A percentile compares a stretch with the other conserved stretches of the same genome.
These are phyloP conservation scores for Sisyra terminalis DNA, from an alignment of 2,888 invertebrate species.

Conservation along the genomic window DNA sequence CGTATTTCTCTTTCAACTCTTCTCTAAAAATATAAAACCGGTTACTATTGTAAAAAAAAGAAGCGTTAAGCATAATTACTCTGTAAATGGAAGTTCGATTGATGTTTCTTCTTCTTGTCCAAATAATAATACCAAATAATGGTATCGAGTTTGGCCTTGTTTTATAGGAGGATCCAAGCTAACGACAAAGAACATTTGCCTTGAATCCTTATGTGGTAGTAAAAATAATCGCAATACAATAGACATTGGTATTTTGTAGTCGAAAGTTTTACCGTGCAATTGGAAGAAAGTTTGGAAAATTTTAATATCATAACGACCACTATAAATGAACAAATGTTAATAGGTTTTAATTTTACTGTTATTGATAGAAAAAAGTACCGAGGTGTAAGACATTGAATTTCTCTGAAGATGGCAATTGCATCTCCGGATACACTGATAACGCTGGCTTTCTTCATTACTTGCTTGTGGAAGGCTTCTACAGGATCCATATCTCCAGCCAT, in stretches of 20 bases:
- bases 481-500: conserved; percentile 76
- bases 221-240: conserved; percentile 89
- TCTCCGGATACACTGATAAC: conserved; percentile 96
- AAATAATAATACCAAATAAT: conserved; percentile 87
- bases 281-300: conserved; percentile 84
- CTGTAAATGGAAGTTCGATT: conserved; percentile 78
- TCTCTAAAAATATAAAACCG: conserved; percentile 38
- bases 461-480: conserved; percentile 92
- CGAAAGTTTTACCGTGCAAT: conserved; percentile 95
- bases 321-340: conserved; percentile 31
- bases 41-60: too few relatives aligned
- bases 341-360: conserved; percentile 6
- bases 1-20: conserved; percentile 85
- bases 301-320: conserved; percentile 94
- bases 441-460: conserved; percentile 93
- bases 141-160: conserved; percentile 97
- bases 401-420: conserved; percentile 91
- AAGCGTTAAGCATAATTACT: conserved; percentile 45
- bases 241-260: conserved; percentile 98
- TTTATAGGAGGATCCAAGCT: conserved; percentile 98
- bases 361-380: conserved; percentile 35
- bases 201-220: conserved; percentile 90
- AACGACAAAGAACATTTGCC: conserved; percentile 97
- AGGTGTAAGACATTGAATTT: conserved; percentile 95
- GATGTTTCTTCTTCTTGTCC: conserved; percentile 88